Percentiles rank a stretch among this genome's conserved stretches.
These are phyloP conservation scores for Reinhardtius hippoglossoides DNA, from an alignment of 2,113 vertebrate species.

Conservation along the genomic window DNA sequence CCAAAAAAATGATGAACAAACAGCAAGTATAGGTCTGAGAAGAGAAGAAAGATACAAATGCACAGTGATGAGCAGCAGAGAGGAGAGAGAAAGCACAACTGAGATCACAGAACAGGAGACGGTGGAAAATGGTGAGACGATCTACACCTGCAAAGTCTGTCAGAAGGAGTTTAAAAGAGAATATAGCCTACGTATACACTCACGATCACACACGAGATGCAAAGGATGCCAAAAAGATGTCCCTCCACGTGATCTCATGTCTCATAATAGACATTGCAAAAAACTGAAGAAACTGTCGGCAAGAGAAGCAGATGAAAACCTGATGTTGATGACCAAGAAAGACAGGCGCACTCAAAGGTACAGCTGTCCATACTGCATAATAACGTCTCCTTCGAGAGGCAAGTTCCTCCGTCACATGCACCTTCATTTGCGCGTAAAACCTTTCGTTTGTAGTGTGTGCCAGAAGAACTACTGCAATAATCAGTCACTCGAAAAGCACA, in stretches of 20 bases:
- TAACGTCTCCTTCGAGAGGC: rapidly evolving
- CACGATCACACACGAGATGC: constrained; percentile 54
- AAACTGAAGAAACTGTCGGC: constrained; percentile 11
- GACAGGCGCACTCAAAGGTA: neutral
- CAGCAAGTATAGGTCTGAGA: neutral
- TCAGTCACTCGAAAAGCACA: neutral
- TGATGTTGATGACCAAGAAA: no score
- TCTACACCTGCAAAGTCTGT: constrained; percentile 41
- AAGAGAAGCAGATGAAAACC: neutral
- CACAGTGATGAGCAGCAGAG: neutral
- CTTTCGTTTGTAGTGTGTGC: constrained; percentile 32
- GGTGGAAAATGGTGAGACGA: rapidly evolving
- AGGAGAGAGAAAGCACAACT: neutral
- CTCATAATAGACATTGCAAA: constrained; percentile 2
- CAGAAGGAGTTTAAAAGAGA: constrained; percentile 28
- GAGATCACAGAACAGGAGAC: neutral
- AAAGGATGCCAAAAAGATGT: constrained; percentile 41
- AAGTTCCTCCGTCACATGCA: constrained; percentile 10
- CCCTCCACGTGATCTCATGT: neutral
- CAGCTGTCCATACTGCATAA: constrained; percentile 15
- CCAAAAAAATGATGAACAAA: neutral
- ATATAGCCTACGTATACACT: constrained; percentile 34
- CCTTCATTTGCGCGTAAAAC: constrained; percentile 11
- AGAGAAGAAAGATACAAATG: constrained; percentile 2
- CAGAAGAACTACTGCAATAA: neutral